These are phyloP conservation scores for Morelia viridis DNA, from an alignment of 2,797 vertebrate species.

Conservation along the genomic window DNA sequence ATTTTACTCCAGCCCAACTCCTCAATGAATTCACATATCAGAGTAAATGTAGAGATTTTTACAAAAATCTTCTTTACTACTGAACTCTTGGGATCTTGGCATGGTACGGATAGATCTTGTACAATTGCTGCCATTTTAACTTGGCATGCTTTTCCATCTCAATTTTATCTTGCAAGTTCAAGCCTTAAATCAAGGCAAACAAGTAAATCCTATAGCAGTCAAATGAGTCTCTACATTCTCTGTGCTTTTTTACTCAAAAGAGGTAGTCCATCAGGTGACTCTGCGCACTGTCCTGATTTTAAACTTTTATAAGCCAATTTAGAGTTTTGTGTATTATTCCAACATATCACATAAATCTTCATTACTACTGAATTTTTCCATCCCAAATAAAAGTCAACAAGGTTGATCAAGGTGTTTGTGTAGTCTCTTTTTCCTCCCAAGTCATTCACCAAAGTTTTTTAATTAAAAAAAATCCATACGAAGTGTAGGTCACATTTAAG, in stretches of 20 bases:
- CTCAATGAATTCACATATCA: neutral
- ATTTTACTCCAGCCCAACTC: neutral
- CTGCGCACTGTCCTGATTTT: neutral
- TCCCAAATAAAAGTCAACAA: neutral
- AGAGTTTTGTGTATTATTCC: neutral
- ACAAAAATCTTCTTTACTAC: rapidly evolving
- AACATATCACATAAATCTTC: neutral
- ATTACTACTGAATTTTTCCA: neutral
- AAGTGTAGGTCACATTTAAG: neutral
- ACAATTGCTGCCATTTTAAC: neutral
- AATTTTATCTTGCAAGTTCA: neutral
- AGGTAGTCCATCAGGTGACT: neutral
- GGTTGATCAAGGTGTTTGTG: neutral
- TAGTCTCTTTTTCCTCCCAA: neutral
- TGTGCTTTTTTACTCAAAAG: neutral
- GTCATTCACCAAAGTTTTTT: neutral
- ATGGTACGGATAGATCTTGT: neutral
- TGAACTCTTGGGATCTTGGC: neutral
- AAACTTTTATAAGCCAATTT: neutral
- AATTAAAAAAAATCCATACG: neutral
- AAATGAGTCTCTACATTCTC: neutral
- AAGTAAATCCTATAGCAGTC: neutral
- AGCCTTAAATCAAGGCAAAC: neutral
- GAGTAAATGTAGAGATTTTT: neutral
- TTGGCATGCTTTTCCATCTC: neutral